These are phyloP conservation scores for Sebastes nivosus DNA, from an alignment of 2,797 vertebrate species.

Conservation along the genomic window DNA sequence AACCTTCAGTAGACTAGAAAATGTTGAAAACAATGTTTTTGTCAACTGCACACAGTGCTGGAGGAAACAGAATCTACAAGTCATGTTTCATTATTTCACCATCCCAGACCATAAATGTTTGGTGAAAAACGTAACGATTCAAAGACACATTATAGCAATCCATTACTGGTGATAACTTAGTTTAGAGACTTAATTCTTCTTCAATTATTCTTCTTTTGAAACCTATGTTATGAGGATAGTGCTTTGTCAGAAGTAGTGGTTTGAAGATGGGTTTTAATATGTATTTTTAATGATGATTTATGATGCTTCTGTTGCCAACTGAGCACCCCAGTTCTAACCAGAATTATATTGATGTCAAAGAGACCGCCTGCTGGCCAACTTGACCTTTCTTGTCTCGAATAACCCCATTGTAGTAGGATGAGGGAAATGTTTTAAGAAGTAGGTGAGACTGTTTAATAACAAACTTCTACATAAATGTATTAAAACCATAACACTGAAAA, in stretches of 20 bases:
- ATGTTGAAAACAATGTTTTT: background rate
- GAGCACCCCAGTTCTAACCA: background rate
- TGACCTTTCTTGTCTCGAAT: background rate
- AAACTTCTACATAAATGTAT: background rate
- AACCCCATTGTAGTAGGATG: background rate
- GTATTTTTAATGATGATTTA: background rate
- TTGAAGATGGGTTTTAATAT: background rate
- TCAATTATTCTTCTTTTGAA: background rate
- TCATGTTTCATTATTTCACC: background rate
- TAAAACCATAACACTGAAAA: background rate
- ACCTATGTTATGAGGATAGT: background rate
- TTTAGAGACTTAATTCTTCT: background rate
- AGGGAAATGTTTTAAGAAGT: background rate
- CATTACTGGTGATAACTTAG: background rate
- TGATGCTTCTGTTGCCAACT: background rate
- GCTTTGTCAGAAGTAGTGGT: background rate
- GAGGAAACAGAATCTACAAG: background rate
- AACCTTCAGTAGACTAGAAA: background rate
- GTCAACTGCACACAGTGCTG: background rate
- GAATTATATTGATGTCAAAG: background rate
- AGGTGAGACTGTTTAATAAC: background rate
- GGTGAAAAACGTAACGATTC: background rate
- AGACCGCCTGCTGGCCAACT: background rate
- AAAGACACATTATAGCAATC: background rate
- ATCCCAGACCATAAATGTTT: background rate